Evolutionary conservation across 37 sponge, comb jelly and placozoan genomes (phyloP), one percentile per base, ranked within the genome.

Genomic region (Hexactinellida sp.): DNA sequence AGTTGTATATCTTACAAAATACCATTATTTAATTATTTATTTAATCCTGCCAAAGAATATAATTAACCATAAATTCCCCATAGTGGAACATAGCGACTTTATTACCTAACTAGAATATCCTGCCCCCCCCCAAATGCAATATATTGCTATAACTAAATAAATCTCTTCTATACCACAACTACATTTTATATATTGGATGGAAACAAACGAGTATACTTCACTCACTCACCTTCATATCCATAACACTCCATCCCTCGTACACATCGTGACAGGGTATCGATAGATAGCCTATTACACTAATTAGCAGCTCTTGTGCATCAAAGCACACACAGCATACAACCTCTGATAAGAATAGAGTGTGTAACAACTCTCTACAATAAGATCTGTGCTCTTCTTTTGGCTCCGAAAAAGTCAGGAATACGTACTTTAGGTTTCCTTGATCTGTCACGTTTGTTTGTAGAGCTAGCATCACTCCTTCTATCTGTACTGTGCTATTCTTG

Each of bases 241-340:
- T 10, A n/a, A 63, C 30, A 25, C 76, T 63, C 76, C 76, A 63
- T 63, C 76, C 76, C 13, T 7, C 3, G 13, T 63, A 63, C 76
- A 63, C 76, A 63, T 63, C 76, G 5, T 63, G 3, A 63, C 34
- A 23, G 3, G 76, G 13, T n/a, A 63, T n/a, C 5, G 32, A 63
- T 10, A 63, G 13, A 63, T 63, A 23, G 5, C 76, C 30, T 63
- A 63, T 10, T 63, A 63, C 34, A 25, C 28, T 63, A 25, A 63
- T 63, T 23, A 63, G 34, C 76, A 63, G 76, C 30, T 63, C 76
- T 63, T 63, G 76, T 32, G 76, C 76, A 63, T 63, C 76, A 63
- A 63, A 63, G 13, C 76, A 63, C 76, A 63, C 76, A 63, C 76
- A 63, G 13, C 76, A 63, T 28, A 63, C 34, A 32, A 25, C 5